These are phyloP conservation scores for Salmo trutta DNA, from an alignment of 2,797 vertebrate species.

Conservation along the genomic window DNA sequence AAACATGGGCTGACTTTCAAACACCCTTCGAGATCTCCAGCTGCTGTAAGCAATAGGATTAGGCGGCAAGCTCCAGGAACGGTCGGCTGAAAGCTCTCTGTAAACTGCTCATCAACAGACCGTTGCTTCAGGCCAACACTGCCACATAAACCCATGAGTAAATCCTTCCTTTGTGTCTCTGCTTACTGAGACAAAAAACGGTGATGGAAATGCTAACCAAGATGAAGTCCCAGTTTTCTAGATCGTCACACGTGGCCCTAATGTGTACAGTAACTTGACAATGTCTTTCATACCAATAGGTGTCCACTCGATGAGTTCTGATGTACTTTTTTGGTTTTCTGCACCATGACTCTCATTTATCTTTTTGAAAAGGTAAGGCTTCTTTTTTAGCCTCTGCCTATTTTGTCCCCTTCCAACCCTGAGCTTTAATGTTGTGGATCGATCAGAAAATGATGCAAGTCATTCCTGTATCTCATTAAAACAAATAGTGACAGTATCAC, in stretches of 20 bases:
- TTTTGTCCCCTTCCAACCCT: neutral
- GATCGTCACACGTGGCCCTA: neutral
- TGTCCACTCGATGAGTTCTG: no score
- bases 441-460: neutral
- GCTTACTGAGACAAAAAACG: neutral
- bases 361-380: neutral
- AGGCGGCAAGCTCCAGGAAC: slow-evolving; percentile 10
- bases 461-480: slow-evolving; percentile 27
- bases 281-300: neutral
- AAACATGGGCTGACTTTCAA: neutral
- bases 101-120: neutral
- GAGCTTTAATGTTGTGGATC: slow-evolving; percentile 2
- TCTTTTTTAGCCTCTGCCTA: neutral
- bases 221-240: slow-evolving; percentile 5
- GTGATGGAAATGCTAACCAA: slow-evolving; percentile 1
- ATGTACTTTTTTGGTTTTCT: no score
- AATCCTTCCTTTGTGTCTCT: slow-evolving; percentile 20
- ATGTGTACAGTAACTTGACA: neutral
- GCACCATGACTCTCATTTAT: neutral
- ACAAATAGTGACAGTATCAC: slow-evolving; percentile 25
- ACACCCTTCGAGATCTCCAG: slow-evolving; percentile 13
- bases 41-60: slow-evolving; percentile 26
- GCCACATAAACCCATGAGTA: slow-evolving; percentile 5
- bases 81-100: slow-evolving; percentile 7
- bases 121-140: slow-evolving; percentile 9